A percentile compares a stretch with the other conserved stretches of the same genome.
Conservation (phyloP, 2,797 vertebrate species). For the Lacerta agilis region DNA sequence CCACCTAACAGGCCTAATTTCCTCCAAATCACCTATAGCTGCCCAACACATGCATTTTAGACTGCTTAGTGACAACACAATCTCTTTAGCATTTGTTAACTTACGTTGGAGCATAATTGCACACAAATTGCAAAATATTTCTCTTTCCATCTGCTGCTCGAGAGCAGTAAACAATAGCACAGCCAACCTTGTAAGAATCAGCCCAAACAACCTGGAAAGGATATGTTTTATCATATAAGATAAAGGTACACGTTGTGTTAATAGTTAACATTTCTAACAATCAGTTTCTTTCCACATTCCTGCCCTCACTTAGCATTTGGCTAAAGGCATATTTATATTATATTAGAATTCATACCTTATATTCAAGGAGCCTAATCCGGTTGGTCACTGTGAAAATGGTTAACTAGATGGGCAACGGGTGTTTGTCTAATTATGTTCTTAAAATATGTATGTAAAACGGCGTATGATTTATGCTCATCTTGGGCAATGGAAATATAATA, state of each 20-base stretch:
- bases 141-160: rapidly evolving
- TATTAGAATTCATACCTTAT: too few relatives aligned
- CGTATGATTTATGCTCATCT: too few relatives aligned
- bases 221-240: constrained; percentile 18
- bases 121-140: constrained; percentile 29
- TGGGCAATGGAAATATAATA: too few relatives aligned
- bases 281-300: background rate
- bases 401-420: too few relatives aligned
- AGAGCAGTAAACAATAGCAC: background rate
- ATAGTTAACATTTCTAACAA: background rate
- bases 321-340: too few relatives aligned
- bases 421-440: too few relatives aligned
- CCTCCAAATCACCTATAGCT: too few relatives aligned
- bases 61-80: background rate
- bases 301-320: background rate
- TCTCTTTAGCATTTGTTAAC: constrained; percentile 31
- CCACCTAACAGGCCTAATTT: too few relatives aligned
- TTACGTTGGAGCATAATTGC: constrained; percentile 67
- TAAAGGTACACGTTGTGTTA: background rate
- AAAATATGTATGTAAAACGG: too few relatives aligned
- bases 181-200: background rate
- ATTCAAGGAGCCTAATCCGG: too few relatives aligned
- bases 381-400: too few relatives aligned
- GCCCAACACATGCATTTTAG: background rate
- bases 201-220: background rate